phyloP scores from a whole-genome alignment of 2,113 vertebrate species.

The Lampris megalopsis region DNA sequence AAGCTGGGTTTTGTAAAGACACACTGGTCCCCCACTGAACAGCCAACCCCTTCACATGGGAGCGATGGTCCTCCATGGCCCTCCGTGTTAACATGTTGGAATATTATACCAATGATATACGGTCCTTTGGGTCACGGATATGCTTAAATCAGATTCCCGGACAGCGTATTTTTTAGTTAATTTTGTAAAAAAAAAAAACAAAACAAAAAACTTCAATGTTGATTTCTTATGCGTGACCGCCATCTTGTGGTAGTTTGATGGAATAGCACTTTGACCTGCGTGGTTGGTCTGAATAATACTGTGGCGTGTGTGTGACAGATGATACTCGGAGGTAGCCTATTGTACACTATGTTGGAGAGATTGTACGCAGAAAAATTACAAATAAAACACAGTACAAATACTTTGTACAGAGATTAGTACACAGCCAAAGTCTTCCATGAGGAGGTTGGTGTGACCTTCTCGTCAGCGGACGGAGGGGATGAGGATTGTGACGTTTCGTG shows the following conservation, averaged over 20 bases:
- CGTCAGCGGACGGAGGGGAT: constrained; percentile 26
- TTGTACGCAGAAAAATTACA: constrained; percentile 28
- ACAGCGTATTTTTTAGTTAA: constrained; percentile 32
- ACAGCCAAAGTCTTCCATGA: constrained; percentile 79
- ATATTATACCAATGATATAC: not conserved
- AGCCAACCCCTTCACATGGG: constrained; percentile 11
- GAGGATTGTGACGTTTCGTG: constrained; percentile 25
- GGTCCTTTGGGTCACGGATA: constrained; percentile 5
- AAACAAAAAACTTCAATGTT: not conserved
- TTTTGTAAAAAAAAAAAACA: constrained; percentile 17
- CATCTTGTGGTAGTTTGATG: constrained; percentile 56
- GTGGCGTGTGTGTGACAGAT: constrained; percentile 9
- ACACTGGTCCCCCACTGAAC: not conserved
- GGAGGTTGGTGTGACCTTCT: constrained; percentile 59
- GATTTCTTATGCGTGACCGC: constrained; percentile 32
- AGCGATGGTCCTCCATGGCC: constrained; percentile 9
- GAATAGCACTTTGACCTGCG: constrained; percentile 72
- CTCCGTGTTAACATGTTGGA: not conserved
- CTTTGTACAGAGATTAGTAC: constrained; percentile 60
- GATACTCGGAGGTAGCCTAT: constrained; percentile 44
- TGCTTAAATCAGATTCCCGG: constrained; percentile 7
- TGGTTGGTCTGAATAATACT: not conserved
- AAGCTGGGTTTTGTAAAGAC: constrained; percentile 35
- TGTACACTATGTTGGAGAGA: constrained; percentile 67
- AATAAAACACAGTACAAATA: constrained; percentile 20